Evolutionary conservation across 2,113 vertebrate species (phyloP).

Genomic region (Sigmodon hispidus): DNA sequence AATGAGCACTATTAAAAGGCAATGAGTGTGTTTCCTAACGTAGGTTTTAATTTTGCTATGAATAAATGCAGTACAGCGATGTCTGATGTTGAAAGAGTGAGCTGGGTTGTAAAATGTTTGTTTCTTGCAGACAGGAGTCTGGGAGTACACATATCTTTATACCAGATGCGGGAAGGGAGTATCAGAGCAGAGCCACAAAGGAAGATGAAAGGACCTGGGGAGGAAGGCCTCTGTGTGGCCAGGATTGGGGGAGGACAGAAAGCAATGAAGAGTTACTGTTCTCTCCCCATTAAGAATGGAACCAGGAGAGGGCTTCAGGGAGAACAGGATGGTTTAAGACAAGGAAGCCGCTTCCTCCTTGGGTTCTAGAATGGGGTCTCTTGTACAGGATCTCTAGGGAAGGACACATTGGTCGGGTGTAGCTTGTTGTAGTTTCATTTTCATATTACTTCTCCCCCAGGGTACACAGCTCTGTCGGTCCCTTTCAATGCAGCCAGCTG

Average conservation of each 20-base stretch:
- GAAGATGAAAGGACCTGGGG: slow-evolving; percentile 13
- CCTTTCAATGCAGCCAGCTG: neutral
- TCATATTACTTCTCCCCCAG: neutral
- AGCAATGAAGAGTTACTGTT: neutral
- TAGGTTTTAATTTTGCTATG: slow-evolving; percentile 23
- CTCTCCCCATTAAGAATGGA: neutral
- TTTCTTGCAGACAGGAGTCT: neutral
- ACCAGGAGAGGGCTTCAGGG: neutral
- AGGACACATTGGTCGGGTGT: neutral
- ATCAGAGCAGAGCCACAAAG: slow-evolving; percentile 18
- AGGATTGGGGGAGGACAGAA: neutral
- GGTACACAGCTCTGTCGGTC: neutral
- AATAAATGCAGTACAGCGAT: slow-evolving; percentile 6
- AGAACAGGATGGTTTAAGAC: neutral
- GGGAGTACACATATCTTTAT: slow-evolving; percentile 9
- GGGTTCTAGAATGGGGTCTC: neutral
- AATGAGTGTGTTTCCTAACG: neutral
- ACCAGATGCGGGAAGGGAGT: neutral
- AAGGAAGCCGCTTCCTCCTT: slow-evolving; percentile 11
- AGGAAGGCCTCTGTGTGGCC: neutral
- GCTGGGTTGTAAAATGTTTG: slow-evolving; percentile 24
- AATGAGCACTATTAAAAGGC: slow-evolving; percentile 35
- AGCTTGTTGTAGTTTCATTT: slow-evolving; percentile 12
- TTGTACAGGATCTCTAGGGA: neutral
- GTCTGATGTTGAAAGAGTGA: neutral